Percentiles rank a stretch among this genome's conserved stretches.
Conservation (phyloP, 2,797 vertebrate genomes). For the Taenioides sp. region DNA sequence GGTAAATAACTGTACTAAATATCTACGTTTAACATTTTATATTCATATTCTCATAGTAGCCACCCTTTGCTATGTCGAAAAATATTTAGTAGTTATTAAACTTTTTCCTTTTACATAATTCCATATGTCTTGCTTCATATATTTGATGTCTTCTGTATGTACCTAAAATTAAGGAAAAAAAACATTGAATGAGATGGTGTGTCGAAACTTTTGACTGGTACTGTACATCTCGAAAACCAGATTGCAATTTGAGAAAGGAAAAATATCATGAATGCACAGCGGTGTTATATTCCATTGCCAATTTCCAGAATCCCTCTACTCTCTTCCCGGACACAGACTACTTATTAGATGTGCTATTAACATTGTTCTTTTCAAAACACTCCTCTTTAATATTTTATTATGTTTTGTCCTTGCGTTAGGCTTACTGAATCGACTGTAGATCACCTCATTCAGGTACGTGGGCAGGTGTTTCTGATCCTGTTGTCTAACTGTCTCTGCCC, state of each 20-base stretch:
- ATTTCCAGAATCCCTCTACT: background rate
- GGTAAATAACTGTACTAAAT: no score
- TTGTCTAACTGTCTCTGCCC: background rate
- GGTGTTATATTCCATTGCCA: background rate
- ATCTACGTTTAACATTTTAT: no score
- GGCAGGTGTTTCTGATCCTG: background rate
- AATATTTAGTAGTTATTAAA: no score
- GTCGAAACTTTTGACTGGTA: no score
- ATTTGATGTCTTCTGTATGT: no score
- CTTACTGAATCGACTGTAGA: background rate
- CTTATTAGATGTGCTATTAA: conserved; percentile 14
- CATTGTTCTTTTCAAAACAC: conserved; percentile 3
- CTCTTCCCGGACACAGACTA: conserved; percentile 19
- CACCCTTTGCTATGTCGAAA: no score
- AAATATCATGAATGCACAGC: background rate
- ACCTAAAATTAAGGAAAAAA: no score
- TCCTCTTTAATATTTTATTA: conserved; percentile 1
- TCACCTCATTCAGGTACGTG: background rate
- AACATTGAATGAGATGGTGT: no score
- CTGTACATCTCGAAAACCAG: no score
- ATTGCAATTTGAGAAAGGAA: background rate
- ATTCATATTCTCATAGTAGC: no score
- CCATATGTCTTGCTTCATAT: no score
- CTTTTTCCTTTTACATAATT: no score
- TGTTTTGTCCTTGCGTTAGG: background rate